Evolutionary conservation across 2,888 invertebrate species (phyloP), one percentile per base, ranked within the genome.

Genomic region (Corythucha ciliata): DNA sequence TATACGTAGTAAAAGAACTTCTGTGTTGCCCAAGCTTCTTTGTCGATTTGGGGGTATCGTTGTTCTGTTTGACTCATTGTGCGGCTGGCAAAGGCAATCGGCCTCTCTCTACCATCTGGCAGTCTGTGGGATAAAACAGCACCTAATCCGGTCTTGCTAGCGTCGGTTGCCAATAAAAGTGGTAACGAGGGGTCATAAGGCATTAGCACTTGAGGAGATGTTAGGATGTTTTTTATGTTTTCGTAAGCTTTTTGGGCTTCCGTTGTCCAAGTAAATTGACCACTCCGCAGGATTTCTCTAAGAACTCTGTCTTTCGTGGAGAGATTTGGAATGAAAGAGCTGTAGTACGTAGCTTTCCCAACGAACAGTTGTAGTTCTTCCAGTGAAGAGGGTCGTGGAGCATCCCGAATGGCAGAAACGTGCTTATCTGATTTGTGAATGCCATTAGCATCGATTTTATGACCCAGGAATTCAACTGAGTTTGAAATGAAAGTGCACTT

Each of bases 1-100:
- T 61, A 66, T 3, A 70, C 20, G 57, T 67, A 71, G 10, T 66
- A 60, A 50, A 66, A 62, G 57, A 70, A 71, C 55, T 64, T 4
- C 16, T 22, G 6, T 16, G 25, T 25, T 18, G 44, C 54, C 40
- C 36, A 54, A 10, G 65, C 68, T 58, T 64, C 62, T 8, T 58
- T 56, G 37, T 64, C 63, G 4, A 62, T 52, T 42, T 61, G 59
- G 10, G 53, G 65, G 55, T 65, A 63, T 27, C 56, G 55, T 51
- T 59, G 59, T 44, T 68, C 59, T 3, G 60, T 58, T 44, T n/a
- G 59, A 54, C 34, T 62, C 49, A 63, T 60, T 34, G 58, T 66
- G 60, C 58, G 58, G 7, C 64, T 67, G 6, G 67, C 66, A 59
- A 63, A 68, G 12, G 63, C 60, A 29, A 69, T 64, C 3, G 67